Evolutionary conservation across 2,797 vertebrate species (phyloP).

Genomic region (Balearica regulorum): DNA sequence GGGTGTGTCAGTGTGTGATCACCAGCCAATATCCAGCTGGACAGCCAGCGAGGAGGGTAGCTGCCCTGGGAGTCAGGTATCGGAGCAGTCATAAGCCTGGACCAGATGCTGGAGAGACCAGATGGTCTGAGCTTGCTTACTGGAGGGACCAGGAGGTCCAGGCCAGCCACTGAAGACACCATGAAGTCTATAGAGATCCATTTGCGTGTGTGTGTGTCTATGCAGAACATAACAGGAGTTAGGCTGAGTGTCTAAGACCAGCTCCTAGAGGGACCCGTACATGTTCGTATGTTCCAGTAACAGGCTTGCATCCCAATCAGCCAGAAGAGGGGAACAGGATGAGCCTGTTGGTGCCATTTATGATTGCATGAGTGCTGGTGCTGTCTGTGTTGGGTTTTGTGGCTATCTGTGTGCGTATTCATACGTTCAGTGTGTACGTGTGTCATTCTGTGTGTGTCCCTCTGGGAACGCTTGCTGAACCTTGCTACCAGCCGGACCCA

Average conservation of each 20-base stretch:
- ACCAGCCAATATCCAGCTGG: neutral
- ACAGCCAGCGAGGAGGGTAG: neutral
- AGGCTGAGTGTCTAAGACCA: neutral
- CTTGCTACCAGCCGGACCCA: rapidly evolving
- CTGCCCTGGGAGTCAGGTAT: neutral
- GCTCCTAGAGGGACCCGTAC: neutral
- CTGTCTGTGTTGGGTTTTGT: neutral
- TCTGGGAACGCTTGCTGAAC: neutral
- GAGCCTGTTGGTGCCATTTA: neutral
- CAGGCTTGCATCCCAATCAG: neutral
- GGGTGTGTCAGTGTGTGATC: neutral
- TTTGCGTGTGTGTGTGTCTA: neutral
- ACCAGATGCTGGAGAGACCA: neutral
- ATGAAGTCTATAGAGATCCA: neutral
- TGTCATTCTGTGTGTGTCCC: rapidly evolving
- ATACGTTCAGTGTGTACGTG: neutral
- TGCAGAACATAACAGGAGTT: neutral
- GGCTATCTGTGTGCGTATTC: neutral
- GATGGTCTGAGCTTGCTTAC: neutral
- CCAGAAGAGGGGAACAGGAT: neutral
- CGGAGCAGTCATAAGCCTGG: neutral
- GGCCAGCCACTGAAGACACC: neutral
- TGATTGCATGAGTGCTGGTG: neutral
- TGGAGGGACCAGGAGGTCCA: neutral
- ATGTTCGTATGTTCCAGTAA: neutral